Base-by-base conservation (phyloP, 2,113 vertebrate genomes). In the Astatotilapia flaviijosephi region DNA sequence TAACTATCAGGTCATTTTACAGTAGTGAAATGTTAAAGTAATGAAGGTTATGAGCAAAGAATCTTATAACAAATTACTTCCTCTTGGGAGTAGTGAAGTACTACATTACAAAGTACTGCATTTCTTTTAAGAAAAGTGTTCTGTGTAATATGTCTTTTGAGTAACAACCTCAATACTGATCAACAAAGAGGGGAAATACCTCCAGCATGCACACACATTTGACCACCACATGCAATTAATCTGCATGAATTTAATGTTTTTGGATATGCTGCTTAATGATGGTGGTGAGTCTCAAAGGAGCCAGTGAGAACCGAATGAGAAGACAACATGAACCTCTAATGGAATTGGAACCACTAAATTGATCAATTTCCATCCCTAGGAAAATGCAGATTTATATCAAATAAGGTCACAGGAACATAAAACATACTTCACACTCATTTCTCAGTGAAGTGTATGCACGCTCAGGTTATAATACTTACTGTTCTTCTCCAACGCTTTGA, bases 401-500 rank as follows among this genome's bases (percentile, higher is more conserved):
- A 26, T 73, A 10, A 26, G n/a, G 65, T 15, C n/a, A 42, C 12
- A 21, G 33, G 37, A 42, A 26, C 21, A 26, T 73, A 15, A 26
- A 73, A 45, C 0, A 1, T 15, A 45, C 37, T 45, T 73, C 14
- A 73, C 37, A 45, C 13, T 73, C 37, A 45, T 73, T 45, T 45
- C 13, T 70, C 1, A 9, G 65, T 70, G n/a, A 21, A 6, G 40
- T 45, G 21, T 45, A 45, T 1, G 23, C 6, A 49, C 4, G 15
- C 26, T 77, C 23, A 49, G 42, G 19, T 54, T 47, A 19, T 53
- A 4, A 21, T 13, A 86, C 85, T 90, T 92, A 98, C 98, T 96
- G 89, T 93, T 86, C 81, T 95, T 96, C 88, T 97, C 96, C 89
- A 98, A 92, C 84, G 94, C 60, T 75, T 54, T 93, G 94, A 98